phyloP scores from a whole-genome alignment of 2,888 invertebrate species.

The Bombylius major region DNA sequence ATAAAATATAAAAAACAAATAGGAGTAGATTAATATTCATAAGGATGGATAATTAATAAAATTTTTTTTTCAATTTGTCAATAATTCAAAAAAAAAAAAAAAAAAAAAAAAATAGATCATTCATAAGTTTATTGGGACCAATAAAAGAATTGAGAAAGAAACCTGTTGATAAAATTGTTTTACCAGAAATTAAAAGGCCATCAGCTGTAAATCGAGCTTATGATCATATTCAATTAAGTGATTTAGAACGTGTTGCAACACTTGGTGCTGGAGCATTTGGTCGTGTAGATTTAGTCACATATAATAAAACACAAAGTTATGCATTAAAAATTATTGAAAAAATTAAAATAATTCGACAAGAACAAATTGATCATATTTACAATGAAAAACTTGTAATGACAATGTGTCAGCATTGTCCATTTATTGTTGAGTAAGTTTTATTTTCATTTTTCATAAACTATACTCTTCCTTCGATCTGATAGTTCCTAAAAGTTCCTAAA shows the following conservation, averaged over 20 bases:
- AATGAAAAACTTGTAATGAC: conserved; percentile 78
- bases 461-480: no score
- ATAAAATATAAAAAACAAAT: neutral
- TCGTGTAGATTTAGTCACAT: conserved; percentile 65
- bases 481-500: no score
- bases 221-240: conserved; percentile 56
- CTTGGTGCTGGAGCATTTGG: conserved; percentile 91
- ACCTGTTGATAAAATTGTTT: conserved; percentile 18
- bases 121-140: conserved; percentile 70
- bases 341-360: conserved; percentile 74
- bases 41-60: no score
- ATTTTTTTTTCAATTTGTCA: no score
- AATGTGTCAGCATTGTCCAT: conserved; percentile 58
- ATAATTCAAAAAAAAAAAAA: neutral
- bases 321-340: conserved; percentile 85
- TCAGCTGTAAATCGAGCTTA: conserved; percentile 41
- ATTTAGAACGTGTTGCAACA: conserved; percentile 70
- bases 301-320: conserved; percentile 47
- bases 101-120: conserved; percentile 42
- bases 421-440: conserved; percentile 57
- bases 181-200: conserved; percentile 18
- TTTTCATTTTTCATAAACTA: neutral
- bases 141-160: conserved; percentile 38
- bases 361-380: conserved; percentile 79
- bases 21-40: no score